These are phyloP conservation scores for Horisme vitalbata DNA, from an alignment of 2,888 invertebrate genomes.

Conservation along the genomic window DNA sequence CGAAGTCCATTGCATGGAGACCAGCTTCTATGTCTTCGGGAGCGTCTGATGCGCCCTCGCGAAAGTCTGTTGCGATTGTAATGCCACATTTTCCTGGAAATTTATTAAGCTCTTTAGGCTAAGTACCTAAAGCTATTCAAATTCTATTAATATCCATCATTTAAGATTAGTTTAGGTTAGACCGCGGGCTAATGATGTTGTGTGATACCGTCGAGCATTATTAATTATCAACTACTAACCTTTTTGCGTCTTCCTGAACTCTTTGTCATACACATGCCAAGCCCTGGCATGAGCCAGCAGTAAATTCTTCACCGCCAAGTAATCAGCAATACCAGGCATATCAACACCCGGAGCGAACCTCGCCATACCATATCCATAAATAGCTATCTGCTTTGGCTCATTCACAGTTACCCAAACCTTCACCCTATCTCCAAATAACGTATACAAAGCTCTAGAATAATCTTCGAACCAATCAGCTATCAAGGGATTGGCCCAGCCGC, in stretches of 20 bases:
- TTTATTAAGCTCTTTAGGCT: too few relatives aligned
- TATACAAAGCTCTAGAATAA: slow-evolving; percentile 71
- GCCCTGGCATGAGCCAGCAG: slow-evolving; percentile 81
- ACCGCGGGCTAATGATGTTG: too few relatives aligned
- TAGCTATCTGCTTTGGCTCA: slow-evolving; percentile 73
- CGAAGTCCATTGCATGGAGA: slow-evolving; percentile 53
- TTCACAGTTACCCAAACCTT: slow-evolving; percentile 84
- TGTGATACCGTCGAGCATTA: too few relatives aligned
- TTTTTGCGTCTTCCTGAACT: slow-evolving; percentile 55
- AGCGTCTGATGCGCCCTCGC: slow-evolving; percentile 50
- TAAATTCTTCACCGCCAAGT: slow-evolving; percentile 75
- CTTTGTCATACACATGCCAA: slow-evolving; percentile 70
- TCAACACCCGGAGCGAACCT: slow-evolving; percentile 62
- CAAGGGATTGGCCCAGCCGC: slow-evolving; percentile 79
- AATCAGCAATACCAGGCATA: slow-evolving; percentile 73
- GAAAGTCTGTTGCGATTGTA: slow-evolving; percentile 60
- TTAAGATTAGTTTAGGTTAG: too few relatives aligned
- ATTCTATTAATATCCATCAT: too few relatives aligned
- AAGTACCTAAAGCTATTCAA: too few relatives aligned
- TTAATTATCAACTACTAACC: slow-evolving; percentile 19
- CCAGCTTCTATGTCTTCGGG: slow-evolving; percentile 56
- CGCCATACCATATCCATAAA: slow-evolving; percentile 69
- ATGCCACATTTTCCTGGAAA: slow-evolving; percentile 56
- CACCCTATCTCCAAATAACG: slow-evolving; percentile 74
- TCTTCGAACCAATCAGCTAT: slow-evolving; percentile 75